Evolutionary conservation across 2,888 invertebrate species (phyloP).

Genomic region (Enchytraeus crypticus): DNA sequence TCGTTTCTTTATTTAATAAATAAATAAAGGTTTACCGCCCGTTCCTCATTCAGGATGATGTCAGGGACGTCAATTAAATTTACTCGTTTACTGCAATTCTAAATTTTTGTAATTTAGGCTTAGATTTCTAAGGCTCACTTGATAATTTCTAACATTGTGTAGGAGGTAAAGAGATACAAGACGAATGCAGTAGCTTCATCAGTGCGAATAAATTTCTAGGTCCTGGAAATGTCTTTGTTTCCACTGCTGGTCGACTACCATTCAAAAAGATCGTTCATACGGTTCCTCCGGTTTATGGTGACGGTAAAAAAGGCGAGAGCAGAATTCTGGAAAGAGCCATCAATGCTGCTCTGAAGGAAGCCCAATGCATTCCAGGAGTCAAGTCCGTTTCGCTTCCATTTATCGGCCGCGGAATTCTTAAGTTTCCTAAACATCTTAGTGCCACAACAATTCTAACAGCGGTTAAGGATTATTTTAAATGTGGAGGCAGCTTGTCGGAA

Average conservation of each 20-base stretch:
- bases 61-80: too few species aligned
- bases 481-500: not conserved
- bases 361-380: not conserved
- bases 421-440: not conserved
- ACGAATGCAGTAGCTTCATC: constrained; percentile 1
- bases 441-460: not conserved
- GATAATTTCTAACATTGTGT: not conserved
- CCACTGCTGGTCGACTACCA: constrained; percentile 27
- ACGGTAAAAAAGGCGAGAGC: constrained; percentile 7
- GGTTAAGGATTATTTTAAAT: not conserved
- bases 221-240: constrained; percentile 28
- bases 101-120: too few species aligned
- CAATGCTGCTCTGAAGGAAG: not conserved
- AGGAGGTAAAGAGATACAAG: not conserved
- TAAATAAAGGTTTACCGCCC: too few species aligned
- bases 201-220: not conserved
- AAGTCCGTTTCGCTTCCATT: not conserved
- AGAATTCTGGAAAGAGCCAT: not conserved
- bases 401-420: not conserved
- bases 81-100: too few species aligned
- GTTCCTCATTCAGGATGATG: too few species aligned
- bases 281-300: constrained; percentile 25
- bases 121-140: not conserved
- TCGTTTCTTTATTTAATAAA: too few species aligned
- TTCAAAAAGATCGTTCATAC: constrained; percentile 29